These are phyloP conservation scores for Ceramica pisi DNA, from an alignment of 2,888 invertebrate species.

Conservation along the genomic window DNA sequence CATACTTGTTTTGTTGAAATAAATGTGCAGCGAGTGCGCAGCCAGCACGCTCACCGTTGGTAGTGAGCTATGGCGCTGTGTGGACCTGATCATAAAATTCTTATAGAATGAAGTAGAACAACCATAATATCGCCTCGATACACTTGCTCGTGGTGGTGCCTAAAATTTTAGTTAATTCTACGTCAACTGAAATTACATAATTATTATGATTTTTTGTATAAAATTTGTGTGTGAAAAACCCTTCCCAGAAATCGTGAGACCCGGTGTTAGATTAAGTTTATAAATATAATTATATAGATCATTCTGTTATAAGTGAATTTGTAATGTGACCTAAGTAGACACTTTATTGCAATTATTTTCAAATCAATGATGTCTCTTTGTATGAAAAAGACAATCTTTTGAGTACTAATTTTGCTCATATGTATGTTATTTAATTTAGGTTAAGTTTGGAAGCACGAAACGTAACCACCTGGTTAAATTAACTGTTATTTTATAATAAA, in stretches of 20 bases:
- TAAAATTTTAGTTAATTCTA: conserved; percentile 21
- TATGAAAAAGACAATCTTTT: conserved; percentile 42
- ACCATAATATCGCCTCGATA: background rate
- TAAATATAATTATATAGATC: conserved; percentile 17
- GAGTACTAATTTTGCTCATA: conserved; percentile 54
- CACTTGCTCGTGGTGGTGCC: background rate
- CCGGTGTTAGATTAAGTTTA: conserved; percentile 20
- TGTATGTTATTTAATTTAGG: conserved; percentile 45
- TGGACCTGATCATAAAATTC: background rate
- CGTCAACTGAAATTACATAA: conserved; percentile 51
- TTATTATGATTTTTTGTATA: conserved; percentile 43
- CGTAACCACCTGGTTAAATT: conserved; percentile 60
- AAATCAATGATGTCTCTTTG: conserved; percentile 36
- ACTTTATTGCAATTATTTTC: conserved; percentile 45
- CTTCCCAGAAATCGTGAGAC: conserved; percentile 15
- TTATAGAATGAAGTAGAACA: background rate
- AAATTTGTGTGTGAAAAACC: conserved; percentile 16
- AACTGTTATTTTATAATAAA: conserved; percentile 16
- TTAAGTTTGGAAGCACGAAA: conserved; percentile 50
- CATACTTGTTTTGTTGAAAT: background rate
- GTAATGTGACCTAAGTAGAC: conserved; percentile 51
- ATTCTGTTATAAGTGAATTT: conserved; percentile 36
- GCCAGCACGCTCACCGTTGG: background rate
- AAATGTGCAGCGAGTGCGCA: background rate
- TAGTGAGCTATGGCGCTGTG: background rate